Evolutionary conservation across 2,113 vertebrate genomes (phyloP).

Genomic region (Bubo blakistoni): DNA sequence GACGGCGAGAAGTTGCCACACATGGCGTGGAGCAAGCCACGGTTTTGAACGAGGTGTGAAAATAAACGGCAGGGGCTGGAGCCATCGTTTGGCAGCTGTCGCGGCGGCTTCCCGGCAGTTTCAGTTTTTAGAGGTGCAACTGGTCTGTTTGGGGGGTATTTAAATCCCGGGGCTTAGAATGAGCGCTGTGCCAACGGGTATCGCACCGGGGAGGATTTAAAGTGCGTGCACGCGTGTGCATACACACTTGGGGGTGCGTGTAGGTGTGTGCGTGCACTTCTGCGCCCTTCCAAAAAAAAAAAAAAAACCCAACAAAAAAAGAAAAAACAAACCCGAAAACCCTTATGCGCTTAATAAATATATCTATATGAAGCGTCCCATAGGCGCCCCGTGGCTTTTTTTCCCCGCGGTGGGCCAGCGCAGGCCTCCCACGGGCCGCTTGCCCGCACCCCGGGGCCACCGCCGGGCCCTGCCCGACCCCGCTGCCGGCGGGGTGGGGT

Average conservation of each 20-base stretch:
- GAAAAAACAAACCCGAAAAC: no score
- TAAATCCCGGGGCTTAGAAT: not conserved
- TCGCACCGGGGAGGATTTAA: accelerated
- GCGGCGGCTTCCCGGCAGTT: no score
- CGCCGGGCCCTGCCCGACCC: not conserved
- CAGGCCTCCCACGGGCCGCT: not conserved
- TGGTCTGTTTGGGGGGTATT: accelerated
- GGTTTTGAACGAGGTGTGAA: not conserved
- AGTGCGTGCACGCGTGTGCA: not conserved
- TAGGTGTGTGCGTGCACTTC: accelerated
- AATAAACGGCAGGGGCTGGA: not conserved
- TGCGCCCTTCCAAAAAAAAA: not conserved
- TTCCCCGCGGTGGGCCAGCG: no score
- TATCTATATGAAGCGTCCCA: no score
- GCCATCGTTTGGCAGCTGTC: not conserved
- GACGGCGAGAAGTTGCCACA: not conserved
- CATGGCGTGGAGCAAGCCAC: not conserved
- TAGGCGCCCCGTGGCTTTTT: not conserved
- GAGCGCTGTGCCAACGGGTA: accelerated
- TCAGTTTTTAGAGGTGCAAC: not conserved
- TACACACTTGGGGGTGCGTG: not conserved
- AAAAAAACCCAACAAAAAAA: no score
- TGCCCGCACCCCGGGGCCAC: no score
- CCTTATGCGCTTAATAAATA: not conserved
- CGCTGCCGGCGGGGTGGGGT: not conserved